Evolutionary conservation across 2,113 vertebrate genomes (phyloP).

Genomic region (Heptranchias perlo): DNA sequence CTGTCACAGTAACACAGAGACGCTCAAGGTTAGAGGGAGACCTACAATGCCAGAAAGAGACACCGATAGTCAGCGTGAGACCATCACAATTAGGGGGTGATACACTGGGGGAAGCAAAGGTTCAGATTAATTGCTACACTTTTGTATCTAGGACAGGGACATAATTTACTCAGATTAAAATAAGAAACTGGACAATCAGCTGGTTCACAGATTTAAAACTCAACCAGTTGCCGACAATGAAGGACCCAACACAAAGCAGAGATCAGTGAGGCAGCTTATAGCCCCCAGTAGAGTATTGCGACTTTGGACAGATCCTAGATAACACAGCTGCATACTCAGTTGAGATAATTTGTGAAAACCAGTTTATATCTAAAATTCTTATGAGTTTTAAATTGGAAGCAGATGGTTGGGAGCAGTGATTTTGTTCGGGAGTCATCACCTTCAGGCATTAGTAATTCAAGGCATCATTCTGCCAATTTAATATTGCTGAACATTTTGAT

Average conservation of each 20-base stretch:
- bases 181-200: not conserved
- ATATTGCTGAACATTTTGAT: not conserved
- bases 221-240: not conserved
- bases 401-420: not conserved
- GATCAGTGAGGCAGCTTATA: not conserved
- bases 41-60: not conserved
- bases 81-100: not conserved
- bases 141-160: not conserved
- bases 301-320: not conserved
- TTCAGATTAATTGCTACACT: not conserved
- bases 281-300: not conserved
- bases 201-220: not conserved
- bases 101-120: not conserved
- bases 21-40: too few species aligned
- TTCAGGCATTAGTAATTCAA: not conserved
- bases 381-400: not conserved
- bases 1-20: not conserved
- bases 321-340: not conserved
- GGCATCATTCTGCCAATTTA: conserved; percentile 9
- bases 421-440: not conserved
- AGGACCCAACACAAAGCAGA: not conserved
- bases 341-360: not conserved
- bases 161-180: not conserved
- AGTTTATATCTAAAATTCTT: not conserved
- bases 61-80: not conserved